Base-by-base conservation (phyloP, 1,140 invertebrate genomes). In the Euwallacea fornicatus region DNA sequence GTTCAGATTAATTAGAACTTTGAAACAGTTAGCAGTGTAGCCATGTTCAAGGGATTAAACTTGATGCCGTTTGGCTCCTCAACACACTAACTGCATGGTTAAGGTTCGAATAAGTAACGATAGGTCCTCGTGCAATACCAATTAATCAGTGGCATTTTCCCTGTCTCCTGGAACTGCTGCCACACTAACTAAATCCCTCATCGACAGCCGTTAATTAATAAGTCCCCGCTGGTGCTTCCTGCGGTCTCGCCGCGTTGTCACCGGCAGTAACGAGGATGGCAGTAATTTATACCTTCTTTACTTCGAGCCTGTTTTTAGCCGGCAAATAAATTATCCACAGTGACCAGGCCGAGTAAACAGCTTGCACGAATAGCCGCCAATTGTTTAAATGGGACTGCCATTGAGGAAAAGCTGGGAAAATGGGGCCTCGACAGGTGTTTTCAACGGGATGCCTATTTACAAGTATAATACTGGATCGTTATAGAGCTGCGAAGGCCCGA, bases 391-490 rank as follows among this genome's bases (percentile, higher is more conserved):
- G 46, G 13, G 9, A 6, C 9, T 50, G 21, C 46, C 13, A 50
- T 50, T 50, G 9, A 50, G 42, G 13, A 10, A 10, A 13, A 50
- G 46, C 46, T 62, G 42, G 60, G 60, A 62, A 62, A 44, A 62
- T 62, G 15, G 43, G 13, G 9, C 60, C 44, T 43, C 60, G 60
- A 62, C 60, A 62, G 60, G 60, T 62, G 60, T 62, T 62, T 46
- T 62, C 42, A 62, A 62, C 43, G 42, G 60, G 42, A 16, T 16
- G 42, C 42, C 42, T 46, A 62, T 62, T 62, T 62, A 62, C 60
- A 62, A 62, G 60, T 62, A 62, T 62, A 62, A 62, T 62, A 62
- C 15, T 9, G 33, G 42, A 21, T 41, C 8, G 56, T 41, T 21
- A 59, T 59, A 50, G 13, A 50, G 9, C 46, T 10, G 9, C 46